Conservation (phyloP, 2,113 vertebrate species). For the Elanus axillaris region DNA sequence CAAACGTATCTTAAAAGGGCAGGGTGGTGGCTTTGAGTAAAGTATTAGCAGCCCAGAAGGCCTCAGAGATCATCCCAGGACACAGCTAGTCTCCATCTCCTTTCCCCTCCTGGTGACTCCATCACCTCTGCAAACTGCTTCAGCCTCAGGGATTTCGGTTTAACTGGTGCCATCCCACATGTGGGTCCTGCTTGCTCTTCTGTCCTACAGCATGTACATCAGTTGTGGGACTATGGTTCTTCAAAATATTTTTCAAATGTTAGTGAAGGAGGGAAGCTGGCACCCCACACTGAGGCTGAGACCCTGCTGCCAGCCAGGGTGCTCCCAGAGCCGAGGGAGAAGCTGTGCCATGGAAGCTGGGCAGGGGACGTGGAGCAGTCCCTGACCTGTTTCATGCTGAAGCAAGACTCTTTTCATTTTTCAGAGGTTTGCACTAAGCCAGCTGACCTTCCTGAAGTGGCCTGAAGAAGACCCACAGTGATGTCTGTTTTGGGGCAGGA, state of each 20-base stretch:
- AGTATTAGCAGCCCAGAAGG: background rate
- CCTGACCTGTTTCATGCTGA: background rate
- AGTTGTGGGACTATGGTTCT: background rate
- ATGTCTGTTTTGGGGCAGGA: background rate
- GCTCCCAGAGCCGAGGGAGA: background rate
- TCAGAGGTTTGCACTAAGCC: background rate
- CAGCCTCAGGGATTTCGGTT: fast-evolving
- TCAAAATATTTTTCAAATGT: background rate
- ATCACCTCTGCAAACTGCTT: background rate
- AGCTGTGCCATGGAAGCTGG: fast-evolving
- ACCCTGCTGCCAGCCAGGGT: fast-evolving
- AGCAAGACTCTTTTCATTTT: background rate
- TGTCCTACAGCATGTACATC: background rate
- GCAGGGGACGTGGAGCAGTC: too few relatives aligned
- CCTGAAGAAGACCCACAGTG: background rate
- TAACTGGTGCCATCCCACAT: background rate
- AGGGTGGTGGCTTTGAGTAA: background rate
- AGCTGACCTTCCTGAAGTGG: background rate
- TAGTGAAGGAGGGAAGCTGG: background rate
- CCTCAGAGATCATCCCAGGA: background rate
- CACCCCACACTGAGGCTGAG: background rate
- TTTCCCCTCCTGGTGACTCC: background rate
- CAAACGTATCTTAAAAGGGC: background rate
- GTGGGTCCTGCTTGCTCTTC: background rate
- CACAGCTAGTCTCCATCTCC: background rate